Evolutionary conservation across 1,140 invertebrate genomes (phyloP), one percentile per base, ranked within the genome.

Genomic region (Calliopsis andreniformis): DNA sequence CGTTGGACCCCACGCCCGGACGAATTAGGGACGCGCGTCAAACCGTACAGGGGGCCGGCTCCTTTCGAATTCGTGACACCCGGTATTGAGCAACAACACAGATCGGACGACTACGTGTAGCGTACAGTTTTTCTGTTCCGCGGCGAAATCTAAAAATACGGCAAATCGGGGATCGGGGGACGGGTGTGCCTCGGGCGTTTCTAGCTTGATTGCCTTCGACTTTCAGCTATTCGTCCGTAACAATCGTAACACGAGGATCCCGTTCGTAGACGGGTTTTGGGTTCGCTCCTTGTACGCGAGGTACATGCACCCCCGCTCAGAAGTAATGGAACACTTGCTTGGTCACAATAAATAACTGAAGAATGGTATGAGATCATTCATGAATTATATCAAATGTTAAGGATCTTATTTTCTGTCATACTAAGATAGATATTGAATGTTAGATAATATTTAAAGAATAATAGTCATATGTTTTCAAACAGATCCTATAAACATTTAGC

Each of bases 1-100:
- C 70, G 16, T 39, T 61, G 70, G 35, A 55, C 32, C 49, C 61
- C 53, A 76, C 64, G 72, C 73, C 82, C 83, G 81, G 83, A 86
- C 66, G 82, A 86, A 87, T 87, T 87, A 87, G 86, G 64, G 58
- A 87, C 85, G 86, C 82, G 82, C 83, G 82, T 87, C 85, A 87
- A 84, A 87, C 67, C 86, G 83, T 87, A 64, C 62, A 61, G 35
- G 43, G n/a, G 28, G 61, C 58, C 55, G 66, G 61, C 63, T 72
- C 53, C 56, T 78, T 80, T 83, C 82, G 76, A 76, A 78, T 87
- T 82, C 71, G 79, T 68, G 76, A 81, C 83, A 82, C 78, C 81
- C 72, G 69, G 80, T 82, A 76, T 67, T 76, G 73, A 61, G 66
- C 64, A 76, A 69, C 66, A 30, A 53, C 73, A 76, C 71, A 67